These are phyloP conservation scores for Theristicus caerulescens DNA, from an alignment of 2,113 vertebrate genomes.

Conservation along the genomic window DNA sequence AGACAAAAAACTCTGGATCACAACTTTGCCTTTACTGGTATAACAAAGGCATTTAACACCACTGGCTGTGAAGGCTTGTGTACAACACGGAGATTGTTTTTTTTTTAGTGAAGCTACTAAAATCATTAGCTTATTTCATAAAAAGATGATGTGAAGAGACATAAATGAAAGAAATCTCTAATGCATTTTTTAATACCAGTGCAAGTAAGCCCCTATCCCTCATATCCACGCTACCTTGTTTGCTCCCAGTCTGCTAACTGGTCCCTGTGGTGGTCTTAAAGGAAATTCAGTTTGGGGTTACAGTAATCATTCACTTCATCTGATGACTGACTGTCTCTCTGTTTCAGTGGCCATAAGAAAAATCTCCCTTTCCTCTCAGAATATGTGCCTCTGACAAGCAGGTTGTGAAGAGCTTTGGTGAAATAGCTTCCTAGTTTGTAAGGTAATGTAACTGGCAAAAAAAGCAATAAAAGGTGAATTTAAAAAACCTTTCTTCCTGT, in stretches of 20 bases:
- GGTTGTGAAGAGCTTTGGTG: background rate
- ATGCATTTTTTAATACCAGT: background rate
- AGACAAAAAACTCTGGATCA: background rate
- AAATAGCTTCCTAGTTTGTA: background rate
- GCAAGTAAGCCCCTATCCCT: background rate
- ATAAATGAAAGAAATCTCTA: background rate
- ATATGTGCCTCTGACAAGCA: background rate
- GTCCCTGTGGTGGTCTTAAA: background rate
- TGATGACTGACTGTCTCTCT: background rate
- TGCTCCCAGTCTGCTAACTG: background rate
- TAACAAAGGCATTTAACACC: background rate
- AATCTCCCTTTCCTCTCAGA: background rate
- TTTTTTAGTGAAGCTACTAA: background rate
- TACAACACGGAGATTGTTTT: accelerated
- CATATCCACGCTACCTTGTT: background rate
- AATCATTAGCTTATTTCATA: background rate
- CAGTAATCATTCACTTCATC: background rate
- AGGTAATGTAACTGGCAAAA: background rate
- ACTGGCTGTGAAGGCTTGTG: background rate
- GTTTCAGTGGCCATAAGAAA: background rate
- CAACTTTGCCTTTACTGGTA: background rate
- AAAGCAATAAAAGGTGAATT: background rate
- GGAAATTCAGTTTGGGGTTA: background rate
- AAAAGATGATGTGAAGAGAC: background rate
- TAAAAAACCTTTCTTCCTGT: background rate